phyloP scores from a whole-genome alignment of 1,140 invertebrate species.

The Drosophila funebris region DNA sequence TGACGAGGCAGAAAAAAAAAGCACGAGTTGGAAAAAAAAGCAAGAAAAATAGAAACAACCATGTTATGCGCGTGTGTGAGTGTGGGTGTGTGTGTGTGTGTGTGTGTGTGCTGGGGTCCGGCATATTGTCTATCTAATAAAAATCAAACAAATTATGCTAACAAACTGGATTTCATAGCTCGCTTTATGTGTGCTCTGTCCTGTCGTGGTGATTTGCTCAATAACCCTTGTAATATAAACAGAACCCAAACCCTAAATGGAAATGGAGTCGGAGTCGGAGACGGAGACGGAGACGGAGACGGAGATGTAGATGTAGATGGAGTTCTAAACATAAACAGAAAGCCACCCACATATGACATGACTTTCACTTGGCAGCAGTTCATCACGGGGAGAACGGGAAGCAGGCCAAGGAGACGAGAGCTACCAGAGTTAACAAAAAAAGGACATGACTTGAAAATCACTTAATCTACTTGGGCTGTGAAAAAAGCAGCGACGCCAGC shows the following conservation, averaged over 20 bases:
- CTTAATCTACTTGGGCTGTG: conserved; percentile 72
- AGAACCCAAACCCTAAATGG: conserved; percentile 25
- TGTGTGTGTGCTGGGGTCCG: conserved; percentile 16
- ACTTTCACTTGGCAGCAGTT: conserved; percentile 78
- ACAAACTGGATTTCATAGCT: conserved; percentile 77
- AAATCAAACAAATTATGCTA: conserved; percentile 83
- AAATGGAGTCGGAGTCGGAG: not conserved
- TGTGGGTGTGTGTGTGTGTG: not conserved
- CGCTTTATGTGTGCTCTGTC: conserved; percentile 31
- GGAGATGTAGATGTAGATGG: too few relatives aligned
- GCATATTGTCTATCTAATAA: conserved; percentile 72
- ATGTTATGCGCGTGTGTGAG: not conserved
- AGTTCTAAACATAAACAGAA: conserved; percentile 32
- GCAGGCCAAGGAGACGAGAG: not conserved
- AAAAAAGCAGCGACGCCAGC: conserved; percentile 20
- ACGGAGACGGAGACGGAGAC: not conserved
- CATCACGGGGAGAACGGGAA: conserved; percentile 46
- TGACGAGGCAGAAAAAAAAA: conserved; percentile 70
- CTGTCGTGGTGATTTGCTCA: conserved; percentile 77
- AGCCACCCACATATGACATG: conserved; percentile 58
- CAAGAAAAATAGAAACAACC: conserved; percentile 16
- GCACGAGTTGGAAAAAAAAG: conserved; percentile 6
- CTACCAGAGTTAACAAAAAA: conserved; percentile 32
- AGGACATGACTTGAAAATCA: conserved; percentile 81
- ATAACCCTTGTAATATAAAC: conserved; percentile 83